Conservation (phyloP, 2,113 vertebrate species). For the Phalacrocorax aristotelis region DNA sequence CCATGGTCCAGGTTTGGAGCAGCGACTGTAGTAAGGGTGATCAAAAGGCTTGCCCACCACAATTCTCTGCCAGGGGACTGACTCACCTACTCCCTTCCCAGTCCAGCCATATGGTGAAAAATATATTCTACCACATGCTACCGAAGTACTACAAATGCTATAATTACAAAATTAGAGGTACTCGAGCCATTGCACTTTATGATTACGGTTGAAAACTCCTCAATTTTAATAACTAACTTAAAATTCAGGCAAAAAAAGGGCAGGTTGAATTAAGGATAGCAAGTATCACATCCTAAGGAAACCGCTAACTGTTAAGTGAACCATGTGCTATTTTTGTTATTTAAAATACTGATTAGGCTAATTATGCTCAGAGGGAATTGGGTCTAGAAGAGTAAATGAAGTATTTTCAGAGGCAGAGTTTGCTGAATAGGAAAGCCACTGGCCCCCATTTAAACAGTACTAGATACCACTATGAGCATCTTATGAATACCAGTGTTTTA, state of each 20-base stretch:
- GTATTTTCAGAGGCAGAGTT: not conserved
- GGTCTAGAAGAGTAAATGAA: not conserved
- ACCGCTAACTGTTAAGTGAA: slow-evolving; percentile 18
- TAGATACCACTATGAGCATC: not conserved
- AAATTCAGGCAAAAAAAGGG: not conserved
- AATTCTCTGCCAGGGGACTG: not conserved
- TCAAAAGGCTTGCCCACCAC: not conserved
- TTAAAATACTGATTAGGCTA: slow-evolving; percentile 37
- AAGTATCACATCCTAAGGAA: not conserved
- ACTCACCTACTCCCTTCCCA: not conserved
- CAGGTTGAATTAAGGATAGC: not conserved
- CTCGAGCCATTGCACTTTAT: not conserved
- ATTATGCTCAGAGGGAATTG: slow-evolving; percentile 23
- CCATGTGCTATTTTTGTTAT: not conserved
- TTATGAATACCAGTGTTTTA: not conserved
- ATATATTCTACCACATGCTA: not conserved
- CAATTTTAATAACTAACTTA: not conserved
- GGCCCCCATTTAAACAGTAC: not conserved
- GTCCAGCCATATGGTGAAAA: not conserved
- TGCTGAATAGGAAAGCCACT: not conserved
- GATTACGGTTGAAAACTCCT: not conserved
- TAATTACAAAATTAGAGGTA: not conserved
- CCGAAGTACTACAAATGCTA: not conserved
- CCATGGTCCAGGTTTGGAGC: not conserved
- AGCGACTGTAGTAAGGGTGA: not conserved